Base-by-base conservation (phyloP, 2,797 vertebrate species). In the Melanotaenia boesemani region DNA sequence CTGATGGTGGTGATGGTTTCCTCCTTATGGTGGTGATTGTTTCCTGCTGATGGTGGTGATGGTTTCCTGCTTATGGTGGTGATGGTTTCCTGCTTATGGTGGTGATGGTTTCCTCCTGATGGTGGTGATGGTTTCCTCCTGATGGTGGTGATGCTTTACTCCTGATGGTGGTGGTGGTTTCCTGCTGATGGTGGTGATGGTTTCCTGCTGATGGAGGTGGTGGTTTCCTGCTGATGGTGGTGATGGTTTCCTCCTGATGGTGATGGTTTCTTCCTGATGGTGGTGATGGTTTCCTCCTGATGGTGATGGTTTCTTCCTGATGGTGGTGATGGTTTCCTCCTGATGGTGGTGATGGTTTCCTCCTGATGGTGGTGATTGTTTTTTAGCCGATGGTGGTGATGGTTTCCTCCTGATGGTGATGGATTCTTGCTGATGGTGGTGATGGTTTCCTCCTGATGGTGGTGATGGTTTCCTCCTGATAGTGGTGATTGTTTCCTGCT, bases 81-180 rank as follows among this genome's bases (percentile, higher is more conserved):
- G n/a, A n/a, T n/a, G n/a, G n/a, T n/a, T n/a, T n/a, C n/a, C n/a
- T n/a, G n/a, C n/a, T n/a, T n/a, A n/a, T n/a, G n/a, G n/a, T n/a
- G n/a, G n/a, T n/a, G n/a, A n/a, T n/a, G n/a, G n/a, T n/a, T n/a
- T n/a, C n/a, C n/a, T n/a, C n/a, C n/a, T n/a, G n/a, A n/a, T n/a
- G n/a, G 4, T 0, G 48, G 32, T 32, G 58, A 28, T 13, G 63
- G 22, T 67, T 39, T 67, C 6, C 32, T 32, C 3, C 6, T 32
- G 6, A n/a, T 24, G 32, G 68, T 46, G 60, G 74, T 74, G 75
- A 80, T 36, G n/a, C n/a, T n/a, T n/a, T n/a, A n/a, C n/a, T n/a
- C n/a, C n/a, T n/a, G n/a, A n/a, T n/a, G n/a, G 4, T 0, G 48
- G 32, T 32, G 58, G 28, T 13, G 63, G 22, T 67, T 39, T 67